Conservation (phyloP, 2,113 vertebrate species). For the Falco punctatus region DNA sequence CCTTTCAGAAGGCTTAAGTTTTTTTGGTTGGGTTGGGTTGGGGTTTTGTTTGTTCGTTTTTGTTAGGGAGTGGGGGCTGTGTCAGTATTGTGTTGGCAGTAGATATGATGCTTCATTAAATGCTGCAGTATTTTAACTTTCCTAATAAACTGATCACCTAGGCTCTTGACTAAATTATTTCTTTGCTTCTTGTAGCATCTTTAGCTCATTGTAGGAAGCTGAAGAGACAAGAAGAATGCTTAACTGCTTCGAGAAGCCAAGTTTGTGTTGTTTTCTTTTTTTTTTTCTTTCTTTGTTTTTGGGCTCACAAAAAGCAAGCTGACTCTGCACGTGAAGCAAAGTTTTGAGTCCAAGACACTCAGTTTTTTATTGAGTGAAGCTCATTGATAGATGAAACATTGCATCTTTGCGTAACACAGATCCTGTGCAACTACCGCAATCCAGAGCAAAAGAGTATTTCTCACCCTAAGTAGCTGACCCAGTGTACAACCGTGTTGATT, state of each 20-base stretch:
- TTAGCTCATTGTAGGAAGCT: neutral
- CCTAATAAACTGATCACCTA: neutral
- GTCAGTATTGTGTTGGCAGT: neutral
- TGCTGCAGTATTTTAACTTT: neutral
- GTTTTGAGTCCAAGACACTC: neutral
- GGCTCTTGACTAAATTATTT: neutral
- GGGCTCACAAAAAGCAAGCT: neutral
- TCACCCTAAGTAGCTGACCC: neutral
- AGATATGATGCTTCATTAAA: neutral
- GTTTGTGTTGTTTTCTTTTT: neutral
- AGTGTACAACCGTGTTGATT: neutral
- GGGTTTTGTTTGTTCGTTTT: neutral
- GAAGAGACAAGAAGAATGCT: neutral
- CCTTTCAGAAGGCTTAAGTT: neutral
- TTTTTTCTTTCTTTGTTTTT: neutral
- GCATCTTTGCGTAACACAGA: neutral
- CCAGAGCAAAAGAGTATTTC: neutral
- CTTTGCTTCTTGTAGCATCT: neutral
- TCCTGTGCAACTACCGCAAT: neutral
- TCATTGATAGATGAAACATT: neutral
- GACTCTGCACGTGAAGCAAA: neutral
- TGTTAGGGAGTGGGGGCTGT: neutral
- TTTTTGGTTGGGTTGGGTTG: neutral
- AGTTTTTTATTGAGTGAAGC: neutral
- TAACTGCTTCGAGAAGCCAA: neutral